Base-by-base conservation (phyloP, 2,888 invertebrate species). In the Cerastoderma edule region DNA sequence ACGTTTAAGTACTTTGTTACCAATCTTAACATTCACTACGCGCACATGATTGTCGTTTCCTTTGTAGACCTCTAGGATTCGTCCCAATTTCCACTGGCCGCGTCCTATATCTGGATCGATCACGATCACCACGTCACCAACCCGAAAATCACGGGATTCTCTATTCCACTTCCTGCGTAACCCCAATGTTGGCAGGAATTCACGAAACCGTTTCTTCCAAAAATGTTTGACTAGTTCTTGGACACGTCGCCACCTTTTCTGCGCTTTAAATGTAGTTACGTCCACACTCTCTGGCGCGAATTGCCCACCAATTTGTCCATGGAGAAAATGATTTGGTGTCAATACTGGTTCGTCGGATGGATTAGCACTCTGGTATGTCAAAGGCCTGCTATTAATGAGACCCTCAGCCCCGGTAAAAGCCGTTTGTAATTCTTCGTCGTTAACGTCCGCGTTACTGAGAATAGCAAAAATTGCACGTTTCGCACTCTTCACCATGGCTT, bases 161-260 rank as follows among this genome's bases (percentile, higher is more conserved):
- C 66, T 48, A 5, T 32, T 33, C 79, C 76, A 82, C 53, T 74
- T 77, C n/a, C 30, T 32, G 2, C 79, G 66, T 10, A 16, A 10
- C 30, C 50, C 50, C 3, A 76, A 57, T 13, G 22, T 64, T 10
- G 76, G 74, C 24, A 80, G 2, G n/a, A n/a, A n/a, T n/a, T n/a
- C n/a, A n/a, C 44, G 57, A 19, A 72, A 19, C 72, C 80, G 76
- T 19, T 66, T 56, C 2, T 68, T 10, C 74, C 80, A 80, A 44
- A 80, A 80, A 27, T 77, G 72, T 46, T 64, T 22, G 0, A 80
- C 48, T 10, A 83, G 50, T 30, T 82, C 72, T 46, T 83, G 83
- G 0, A 78, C 46, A 39, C 64, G 24, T 44, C 71, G 60, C 80
- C 70, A 83, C 30, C 74, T 54, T 28, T 71, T 69, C 27, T 60